Base-by-base conservation (phyloP, 2,797 vertebrate genomes). In the Pangasius djambal region DNA sequence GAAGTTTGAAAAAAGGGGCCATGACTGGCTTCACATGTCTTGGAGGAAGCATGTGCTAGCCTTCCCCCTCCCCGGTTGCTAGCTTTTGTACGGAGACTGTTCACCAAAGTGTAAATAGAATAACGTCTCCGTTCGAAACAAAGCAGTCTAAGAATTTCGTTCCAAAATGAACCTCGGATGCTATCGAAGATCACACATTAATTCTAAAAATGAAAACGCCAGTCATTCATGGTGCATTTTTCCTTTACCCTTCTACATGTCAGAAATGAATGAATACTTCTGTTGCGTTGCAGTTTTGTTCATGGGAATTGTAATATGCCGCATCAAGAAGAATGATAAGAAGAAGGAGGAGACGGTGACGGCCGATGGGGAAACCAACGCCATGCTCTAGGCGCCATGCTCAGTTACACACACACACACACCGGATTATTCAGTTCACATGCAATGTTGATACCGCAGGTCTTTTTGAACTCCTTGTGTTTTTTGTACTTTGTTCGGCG, bases 271-370 rank as follows among this genome's bases (percentile, higher is more conserved):
- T 48, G 1, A 44, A 34, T 22, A 31, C 78, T 85, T 70, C 55
- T 15, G 4, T 85, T 75, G n/a, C 55, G 12, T 86, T 89, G 31
- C 94, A 97, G 96, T 85, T 61, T 34, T 97, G 44, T 0, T 78
- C 59, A 92, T 96, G 88, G 2, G 93, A 44, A 16, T 96, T 6
- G 93, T 87, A 31, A 28, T 95, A 83, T 94, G 93, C 89, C 92
- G 91, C 6, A 55, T 40, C 16, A 92, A 89, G 20, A 95, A 94
- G 92, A 88, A 31, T 3, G 65, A 82, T 0, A 91, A 92, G 83
- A 93, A 90, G 16, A 50, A 84, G 78, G 2, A 2, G 37, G 59
- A 67, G 15, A 88, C 86, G 83, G 9, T 0, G 37, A 10, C 0
- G 20, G 86, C 15, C 0, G 92, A 89, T 6, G 92, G 75, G 5